These are phyloP conservation scores for Hassar affinis DNA, from an alignment of 2,113 vertebrate species.

Conservation along the genomic window DNA sequence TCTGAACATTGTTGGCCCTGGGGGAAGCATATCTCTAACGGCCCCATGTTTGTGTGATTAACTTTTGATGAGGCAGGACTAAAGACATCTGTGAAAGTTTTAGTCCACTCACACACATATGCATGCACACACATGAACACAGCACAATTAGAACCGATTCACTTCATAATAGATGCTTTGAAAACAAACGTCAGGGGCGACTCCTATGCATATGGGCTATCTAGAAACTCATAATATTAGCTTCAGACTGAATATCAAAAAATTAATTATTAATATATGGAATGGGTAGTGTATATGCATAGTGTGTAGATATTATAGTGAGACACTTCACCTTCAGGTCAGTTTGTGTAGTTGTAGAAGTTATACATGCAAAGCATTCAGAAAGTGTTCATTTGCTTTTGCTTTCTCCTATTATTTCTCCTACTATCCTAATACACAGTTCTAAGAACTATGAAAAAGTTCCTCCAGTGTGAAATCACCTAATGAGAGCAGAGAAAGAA, in stretches of 20 bases:
- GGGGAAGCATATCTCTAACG: conserved; percentile 40
- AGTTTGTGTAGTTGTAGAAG: not conserved
- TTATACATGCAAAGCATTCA: not conserved
- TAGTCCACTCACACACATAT: conserved; percentile 30
- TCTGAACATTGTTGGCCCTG: conserved; percentile 36
- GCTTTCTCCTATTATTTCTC: not conserved
- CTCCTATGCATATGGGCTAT: conserved; percentile 6
- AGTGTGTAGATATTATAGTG: not conserved
- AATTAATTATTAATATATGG: conserved; percentile 48
- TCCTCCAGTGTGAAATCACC: too few relatives aligned
- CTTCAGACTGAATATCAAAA: conserved; percentile 46
- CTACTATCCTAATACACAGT: too few relatives aligned
- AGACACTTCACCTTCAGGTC: not conserved
- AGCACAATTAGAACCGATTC: conserved; percentile 40
- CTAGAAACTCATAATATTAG: conserved; percentile 43
- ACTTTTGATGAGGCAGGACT: conserved; percentile 53
- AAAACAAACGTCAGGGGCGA: conserved; percentile 38
- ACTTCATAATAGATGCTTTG: conserved; percentile 41
- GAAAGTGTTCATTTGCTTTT: not conserved
- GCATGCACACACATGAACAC: not conserved
- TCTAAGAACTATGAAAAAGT: too few relatives aligned
- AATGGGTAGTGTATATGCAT: not conserved
- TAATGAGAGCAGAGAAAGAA: too few relatives aligned
- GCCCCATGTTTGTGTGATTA: conserved; percentile 53
- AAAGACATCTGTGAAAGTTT: conserved; percentile 56